phyloP scores from a whole-genome alignment of 2,113 vertebrate genomes.

The Myotis lucifugus region DNA sequence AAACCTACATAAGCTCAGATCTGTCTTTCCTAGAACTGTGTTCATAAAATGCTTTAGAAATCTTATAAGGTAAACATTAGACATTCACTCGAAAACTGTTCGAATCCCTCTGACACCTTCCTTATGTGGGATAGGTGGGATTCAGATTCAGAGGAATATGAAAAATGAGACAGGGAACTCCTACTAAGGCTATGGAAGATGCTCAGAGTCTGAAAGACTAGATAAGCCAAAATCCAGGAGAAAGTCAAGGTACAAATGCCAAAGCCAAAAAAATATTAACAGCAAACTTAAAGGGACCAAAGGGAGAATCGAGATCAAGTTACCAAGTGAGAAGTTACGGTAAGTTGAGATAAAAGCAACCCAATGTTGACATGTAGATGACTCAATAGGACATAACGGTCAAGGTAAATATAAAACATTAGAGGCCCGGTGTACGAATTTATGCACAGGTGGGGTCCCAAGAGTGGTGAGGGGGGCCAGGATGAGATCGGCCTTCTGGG shows the following conservation, averaged over 20 bases:
- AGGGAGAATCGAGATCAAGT: background rate
- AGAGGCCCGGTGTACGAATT: no score
- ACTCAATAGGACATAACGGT: background rate
- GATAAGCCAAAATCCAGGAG: background rate
- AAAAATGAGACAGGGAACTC: background rate
- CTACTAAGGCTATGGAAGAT: background rate
- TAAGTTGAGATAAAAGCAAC: background rate
- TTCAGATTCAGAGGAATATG: background rate
- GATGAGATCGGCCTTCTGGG: no score
- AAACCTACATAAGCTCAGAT: background rate
- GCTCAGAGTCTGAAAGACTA: background rate
- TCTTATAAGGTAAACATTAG: background rate
- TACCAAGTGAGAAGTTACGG: background rate
- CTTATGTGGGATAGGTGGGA: background rate
- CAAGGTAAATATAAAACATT: background rate
- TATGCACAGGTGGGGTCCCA: no score
- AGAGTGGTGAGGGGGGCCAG: no score
- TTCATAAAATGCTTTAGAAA: background rate
- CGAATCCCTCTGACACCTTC: background rate
- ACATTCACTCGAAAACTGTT: background rate
- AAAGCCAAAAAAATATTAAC: background rate
- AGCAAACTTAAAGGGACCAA: background rate
- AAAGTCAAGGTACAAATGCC: background rate
- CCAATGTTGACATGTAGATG: no score
- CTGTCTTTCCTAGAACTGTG: conserved; percentile 18